phyloP scores from a whole-genome alignment of 2,113 vertebrate genomes.

The Lethenteron camtschaticum region DNA sequence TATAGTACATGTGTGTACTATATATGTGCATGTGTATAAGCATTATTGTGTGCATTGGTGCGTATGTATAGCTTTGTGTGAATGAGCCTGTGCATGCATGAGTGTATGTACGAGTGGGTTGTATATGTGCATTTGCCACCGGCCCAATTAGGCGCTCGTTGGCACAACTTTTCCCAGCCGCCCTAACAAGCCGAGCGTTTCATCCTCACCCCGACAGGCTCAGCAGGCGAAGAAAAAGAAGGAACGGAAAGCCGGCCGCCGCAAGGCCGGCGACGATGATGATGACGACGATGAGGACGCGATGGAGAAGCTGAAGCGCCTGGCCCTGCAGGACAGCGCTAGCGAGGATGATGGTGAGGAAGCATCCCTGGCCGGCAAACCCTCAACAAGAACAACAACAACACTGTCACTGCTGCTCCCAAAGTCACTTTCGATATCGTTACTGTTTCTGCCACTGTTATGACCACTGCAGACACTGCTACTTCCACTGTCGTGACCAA shows the following conservation, averaged over 20 bases:
- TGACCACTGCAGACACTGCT: too few species aligned
- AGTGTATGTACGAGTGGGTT: too few species aligned
- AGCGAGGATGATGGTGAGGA: constrained; percentile 33
- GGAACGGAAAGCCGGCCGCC: constrained; percentile 35
- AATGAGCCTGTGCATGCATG: too few species aligned
- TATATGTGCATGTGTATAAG: neutral
- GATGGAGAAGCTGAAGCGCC: constrained; percentile 40
- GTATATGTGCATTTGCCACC: too few species aligned
- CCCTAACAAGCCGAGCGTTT: too few species aligned
- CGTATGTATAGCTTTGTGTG: neutral
- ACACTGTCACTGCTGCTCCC: neutral
- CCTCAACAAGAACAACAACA: neutral
- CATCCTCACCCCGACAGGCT: neutral
- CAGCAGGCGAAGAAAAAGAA: constrained; percentile 45
- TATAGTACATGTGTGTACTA: too few species aligned
- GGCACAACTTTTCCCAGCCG: too few species aligned
- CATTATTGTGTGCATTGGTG: neutral
- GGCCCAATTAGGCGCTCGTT: too few species aligned
- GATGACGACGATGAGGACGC: constrained; percentile 32
- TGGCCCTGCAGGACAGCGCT: constrained; percentile 41
- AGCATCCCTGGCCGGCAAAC: constrained; percentile 5
- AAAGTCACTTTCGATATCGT: neutral
- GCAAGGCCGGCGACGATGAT: constrained; percentile 24
- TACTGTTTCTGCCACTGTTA: constrained; percentile 15
- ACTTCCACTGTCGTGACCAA: constrained; percentile 13